Evolutionary conservation across 2,113 vertebrate species (phyloP), one percentile per base, ranked within the genome.

Genomic region (Engystomops pustulosus): DNA sequence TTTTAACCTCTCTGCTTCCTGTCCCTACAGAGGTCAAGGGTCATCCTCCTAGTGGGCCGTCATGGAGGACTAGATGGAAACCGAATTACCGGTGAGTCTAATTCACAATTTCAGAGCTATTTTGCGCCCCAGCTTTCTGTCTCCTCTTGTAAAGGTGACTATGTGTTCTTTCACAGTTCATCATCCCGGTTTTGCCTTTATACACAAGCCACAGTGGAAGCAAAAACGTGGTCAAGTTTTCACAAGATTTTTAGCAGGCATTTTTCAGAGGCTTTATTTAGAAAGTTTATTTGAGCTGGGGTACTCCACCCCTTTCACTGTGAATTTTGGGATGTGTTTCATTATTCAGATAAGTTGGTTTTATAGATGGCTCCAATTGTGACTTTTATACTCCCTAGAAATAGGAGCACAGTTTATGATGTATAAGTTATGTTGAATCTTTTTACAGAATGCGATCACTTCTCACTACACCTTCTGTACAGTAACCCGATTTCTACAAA

Each of bases 131-230:
- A 55, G 41, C 69, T 44, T 53, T 45, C 60, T 41, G 17, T 55
- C 69, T 25, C 32, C 38, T 69, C 72, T 69, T 68, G 45, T 77
- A 84, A 78, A 84, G 47, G n/a, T 25, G 27, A 78, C 82, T 69
- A 20, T 78, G 71, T 84, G 45, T 74, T 49, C 30, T 30, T 53
- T 76, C 38, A 60, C 51, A 76, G 71, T 32, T 67, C 81, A 67
- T 83, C 41, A 76, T 76, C 14, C 58, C 58, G 23, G 11, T 76
- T 51, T 27, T 34, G 41, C 69, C 55, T 67, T 32, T 76, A 70
- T 62, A 72, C 45, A 83, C 53, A 75, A 47, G 65, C 81, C 53
- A 14, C 53, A 51, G 71, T 76, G 55, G 41, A 74, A 49, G 36
- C 25, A 30, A 45, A 81, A 71, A 55, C 49, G 17, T 71, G 44